These are phyloP conservation scores for Cinclus mexicanus DNA, from an alignment of 2,113 vertebrate species.

Conservation along the genomic window DNA sequence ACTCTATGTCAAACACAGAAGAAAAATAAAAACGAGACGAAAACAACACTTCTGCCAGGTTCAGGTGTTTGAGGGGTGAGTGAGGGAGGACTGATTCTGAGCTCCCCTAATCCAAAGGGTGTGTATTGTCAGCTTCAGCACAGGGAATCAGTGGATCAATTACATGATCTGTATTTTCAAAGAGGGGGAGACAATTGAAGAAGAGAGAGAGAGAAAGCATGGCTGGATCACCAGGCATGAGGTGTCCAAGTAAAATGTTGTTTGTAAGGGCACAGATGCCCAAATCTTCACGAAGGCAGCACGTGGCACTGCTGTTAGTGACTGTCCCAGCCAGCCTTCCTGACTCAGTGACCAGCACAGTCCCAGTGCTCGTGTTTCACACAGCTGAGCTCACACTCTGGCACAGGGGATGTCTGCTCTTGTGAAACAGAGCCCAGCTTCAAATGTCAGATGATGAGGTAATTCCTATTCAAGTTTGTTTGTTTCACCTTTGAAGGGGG, in stretches of 20 bases:
- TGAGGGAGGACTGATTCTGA: fast-evolving
- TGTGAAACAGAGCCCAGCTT: not conserved
- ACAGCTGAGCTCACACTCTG: slow-evolving; percentile 21
- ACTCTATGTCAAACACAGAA: not conserved
- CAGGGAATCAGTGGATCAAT: not conserved
- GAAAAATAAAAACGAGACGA: not conserved
- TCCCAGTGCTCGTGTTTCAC: not conserved
- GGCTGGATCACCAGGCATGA: fast-evolving
- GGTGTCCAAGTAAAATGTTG: not conserved
- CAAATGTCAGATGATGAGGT: slow-evolving; percentile 27
- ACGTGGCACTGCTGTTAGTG: not conserved
- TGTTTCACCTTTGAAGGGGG: not conserved
- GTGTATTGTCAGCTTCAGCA: not conserved
- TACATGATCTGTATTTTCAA: not conserved
- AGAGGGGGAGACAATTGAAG: fast-evolving
- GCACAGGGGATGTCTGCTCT: not conserved
- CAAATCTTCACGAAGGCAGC: not conserved
- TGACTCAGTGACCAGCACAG: not conserved
- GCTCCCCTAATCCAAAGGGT: not conserved
- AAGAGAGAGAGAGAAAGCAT: fast-evolving
- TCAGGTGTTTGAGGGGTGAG: not conserved
- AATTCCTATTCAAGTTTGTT: not conserved
- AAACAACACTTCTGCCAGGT: not conserved
- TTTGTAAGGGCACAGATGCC: not conserved
- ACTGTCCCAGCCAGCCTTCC: not conserved